These are phyloP conservation scores for Huso huso DNA, from an alignment of 2,797 vertebrate species.

Conservation along the genomic window DNA sequence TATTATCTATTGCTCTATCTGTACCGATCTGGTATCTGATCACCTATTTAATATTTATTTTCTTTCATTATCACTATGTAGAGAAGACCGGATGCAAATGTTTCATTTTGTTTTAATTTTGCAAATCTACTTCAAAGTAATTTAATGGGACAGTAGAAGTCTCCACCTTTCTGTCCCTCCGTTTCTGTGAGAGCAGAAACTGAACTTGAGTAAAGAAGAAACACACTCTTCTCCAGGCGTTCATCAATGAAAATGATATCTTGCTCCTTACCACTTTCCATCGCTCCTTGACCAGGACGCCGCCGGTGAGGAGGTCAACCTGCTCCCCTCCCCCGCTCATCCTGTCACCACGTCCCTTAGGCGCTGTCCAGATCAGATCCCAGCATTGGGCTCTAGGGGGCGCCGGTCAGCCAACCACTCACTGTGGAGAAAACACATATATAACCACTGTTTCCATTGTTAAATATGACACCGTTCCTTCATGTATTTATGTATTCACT, in stretches of 20 bases:
- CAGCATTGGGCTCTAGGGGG: constrained; percentile 42
- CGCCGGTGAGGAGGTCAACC: constrained; percentile 85
- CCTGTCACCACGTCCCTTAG: constrained; percentile 50
- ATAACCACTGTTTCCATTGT: neutral
- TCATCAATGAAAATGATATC: neutral
- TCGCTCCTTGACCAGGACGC: constrained; percentile 93
- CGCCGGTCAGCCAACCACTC: constrained; percentile 23
- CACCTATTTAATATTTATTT: no score
- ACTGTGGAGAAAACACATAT: constrained; percentile 11
- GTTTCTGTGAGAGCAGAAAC: no score
- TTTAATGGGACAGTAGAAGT: no score
- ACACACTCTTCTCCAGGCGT: no score
- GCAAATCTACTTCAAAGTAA: no score
- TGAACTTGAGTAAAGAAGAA: no score
- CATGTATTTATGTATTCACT: neutral
- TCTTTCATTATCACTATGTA: no score
- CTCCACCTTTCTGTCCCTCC: no score
- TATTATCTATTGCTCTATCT: no score
- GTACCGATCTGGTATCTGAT: no score
- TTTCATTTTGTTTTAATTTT: no score
- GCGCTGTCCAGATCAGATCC: constrained; percentile 29
- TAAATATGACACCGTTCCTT: neutral
- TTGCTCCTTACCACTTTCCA: constrained; percentile 92
- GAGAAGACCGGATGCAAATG: no score
- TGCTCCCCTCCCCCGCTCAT: constrained; percentile 93